Conservation (phyloP, 2,888 invertebrate genomes). For the Nomada fabriciana region DNA sequence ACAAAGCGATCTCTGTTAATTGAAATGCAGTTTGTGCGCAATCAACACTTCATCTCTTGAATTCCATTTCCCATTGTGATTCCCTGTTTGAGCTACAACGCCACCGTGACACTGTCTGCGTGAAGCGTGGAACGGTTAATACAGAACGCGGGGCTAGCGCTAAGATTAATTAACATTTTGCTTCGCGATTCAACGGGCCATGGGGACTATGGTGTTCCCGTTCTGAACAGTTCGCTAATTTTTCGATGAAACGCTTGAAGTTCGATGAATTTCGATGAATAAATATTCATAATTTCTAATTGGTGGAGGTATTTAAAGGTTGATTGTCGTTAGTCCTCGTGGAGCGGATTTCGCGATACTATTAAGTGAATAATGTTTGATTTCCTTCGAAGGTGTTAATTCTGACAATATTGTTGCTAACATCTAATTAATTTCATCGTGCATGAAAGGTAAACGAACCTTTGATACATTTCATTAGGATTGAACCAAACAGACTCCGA, state of each 20-base stretch:
- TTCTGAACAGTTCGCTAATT: not conserved
- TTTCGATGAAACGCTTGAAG: not conserved
- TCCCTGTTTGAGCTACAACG: slow-evolving; percentile 50
- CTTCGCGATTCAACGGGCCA: not conserved
- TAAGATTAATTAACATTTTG: slow-evolving; percentile 53
- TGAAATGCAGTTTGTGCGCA: slow-evolving; percentile 66
- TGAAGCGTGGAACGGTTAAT: slow-evolving; percentile 39
- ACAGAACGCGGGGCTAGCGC: slow-evolving; percentile 36
- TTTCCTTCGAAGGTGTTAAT: no score
- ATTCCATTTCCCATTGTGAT: slow-evolving; percentile 62
- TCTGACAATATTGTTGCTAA: no score
- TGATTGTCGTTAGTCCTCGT: no score
- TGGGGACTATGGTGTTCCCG: slow-evolving; percentile 9
- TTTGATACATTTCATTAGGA: not conserved
- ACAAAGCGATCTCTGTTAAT: slow-evolving; percentile 61
- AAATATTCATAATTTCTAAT: no score
- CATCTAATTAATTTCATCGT: no score
- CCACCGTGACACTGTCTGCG: slow-evolving; percentile 34
- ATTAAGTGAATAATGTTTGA: no score
- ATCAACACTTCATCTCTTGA: slow-evolving; percentile 63
- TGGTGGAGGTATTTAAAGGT: no score
- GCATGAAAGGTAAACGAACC: no score
- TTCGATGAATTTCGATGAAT: no score
- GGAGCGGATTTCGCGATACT: no score
- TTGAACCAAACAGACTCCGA: slow-evolving; percentile 13